phyloP scores from a whole-genome alignment of 2,113 vertebrate species.

The Carettochelys insculpta region DNA sequence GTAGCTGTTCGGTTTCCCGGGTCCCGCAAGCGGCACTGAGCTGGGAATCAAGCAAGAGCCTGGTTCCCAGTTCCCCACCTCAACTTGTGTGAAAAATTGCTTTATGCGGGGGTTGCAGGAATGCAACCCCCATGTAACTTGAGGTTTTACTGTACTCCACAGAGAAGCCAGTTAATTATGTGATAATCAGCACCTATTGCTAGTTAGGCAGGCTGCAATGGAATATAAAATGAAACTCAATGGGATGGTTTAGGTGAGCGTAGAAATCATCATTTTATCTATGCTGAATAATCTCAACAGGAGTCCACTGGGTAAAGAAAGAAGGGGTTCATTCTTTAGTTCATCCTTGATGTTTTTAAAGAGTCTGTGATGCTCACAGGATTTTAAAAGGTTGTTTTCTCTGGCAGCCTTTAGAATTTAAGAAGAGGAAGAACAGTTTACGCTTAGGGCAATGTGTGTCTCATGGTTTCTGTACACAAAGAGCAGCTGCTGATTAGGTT shows the following conservation, averaged over 20 bases:
- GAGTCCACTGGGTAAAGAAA: neutral
- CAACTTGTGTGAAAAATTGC: too few species aligned
- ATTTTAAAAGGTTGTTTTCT: neutral
- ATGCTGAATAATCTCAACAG: neutral
- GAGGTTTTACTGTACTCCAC: too few species aligned
- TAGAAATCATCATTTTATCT: fast-evolving
- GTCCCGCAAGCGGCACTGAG: too few species aligned
- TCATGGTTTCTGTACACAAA: neutral
- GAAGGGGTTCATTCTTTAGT: neutral
- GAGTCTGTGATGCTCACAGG: neutral
- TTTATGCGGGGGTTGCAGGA: too few species aligned
- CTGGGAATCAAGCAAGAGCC: too few species aligned
- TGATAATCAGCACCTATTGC: neutral
- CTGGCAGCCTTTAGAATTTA: neutral
- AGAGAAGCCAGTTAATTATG: neutral
- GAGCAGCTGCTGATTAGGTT: neutral
- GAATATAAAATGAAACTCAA: neutral
- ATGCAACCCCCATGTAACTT: too few species aligned
- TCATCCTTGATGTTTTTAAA: neutral
- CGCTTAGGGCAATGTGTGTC: neutral
- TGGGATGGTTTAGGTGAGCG: neutral
- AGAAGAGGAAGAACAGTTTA: neutral
- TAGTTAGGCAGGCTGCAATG: neutral
- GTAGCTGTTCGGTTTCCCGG: too few species aligned
- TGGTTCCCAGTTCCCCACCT: too few species aligned